Evolutionary conservation across 2,113 vertebrate genomes (phyloP).

Genomic region (Tautogolabrus adspersus): DNA sequence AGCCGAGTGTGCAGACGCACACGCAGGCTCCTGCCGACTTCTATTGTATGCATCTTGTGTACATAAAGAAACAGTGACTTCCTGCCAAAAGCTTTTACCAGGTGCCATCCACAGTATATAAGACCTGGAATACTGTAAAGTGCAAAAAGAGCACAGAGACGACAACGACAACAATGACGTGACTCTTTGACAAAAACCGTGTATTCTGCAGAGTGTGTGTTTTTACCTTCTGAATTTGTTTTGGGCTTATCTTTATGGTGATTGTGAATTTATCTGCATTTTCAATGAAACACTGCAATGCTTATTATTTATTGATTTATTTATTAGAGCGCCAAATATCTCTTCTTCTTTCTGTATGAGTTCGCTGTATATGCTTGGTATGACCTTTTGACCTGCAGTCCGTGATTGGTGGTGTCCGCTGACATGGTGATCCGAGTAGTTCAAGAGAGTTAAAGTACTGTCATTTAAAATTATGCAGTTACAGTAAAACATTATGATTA

Average conservation of each 20-base stretch:
- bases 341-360: constrained; percentile 59
- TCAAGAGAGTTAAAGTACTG: constrained; percentile 55
- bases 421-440: constrained; percentile 66
- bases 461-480: constrained; percentile 65
- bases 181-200: constrained; percentile 35
- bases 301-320: constrained; percentile 65
- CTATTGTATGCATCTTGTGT: constrained; percentile 53
- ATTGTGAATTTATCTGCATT: constrained; percentile 68
- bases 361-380: constrained; percentile 73
- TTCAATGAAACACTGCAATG: constrained; percentile 56
- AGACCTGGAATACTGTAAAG: constrained; percentile 68
- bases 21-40: constrained; percentile 37
- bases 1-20: constrained; percentile 53
- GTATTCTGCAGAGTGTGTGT: constrained; percentile 62
- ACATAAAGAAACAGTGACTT: constrained; percentile 63
- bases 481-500: constrained; percentile 33
- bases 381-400: constrained; percentile 61
- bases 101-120: constrained; percentile 53
- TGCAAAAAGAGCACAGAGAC: constrained; percentile 38
- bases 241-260: constrained; percentile 58
- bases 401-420: constrained; percentile 69
- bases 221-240: constrained; percentile 41
- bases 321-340: constrained; percentile 45
- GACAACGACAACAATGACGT: constrained; percentile 39
- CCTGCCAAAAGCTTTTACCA: constrained; percentile 63